Percentiles rank a stretch among this genome's conserved stretches.
These are phyloP conservation scores for Lutjanus erythropterus DNA, from an alignment of 2,113 vertebrate species.

Conservation along the genomic window DNA sequence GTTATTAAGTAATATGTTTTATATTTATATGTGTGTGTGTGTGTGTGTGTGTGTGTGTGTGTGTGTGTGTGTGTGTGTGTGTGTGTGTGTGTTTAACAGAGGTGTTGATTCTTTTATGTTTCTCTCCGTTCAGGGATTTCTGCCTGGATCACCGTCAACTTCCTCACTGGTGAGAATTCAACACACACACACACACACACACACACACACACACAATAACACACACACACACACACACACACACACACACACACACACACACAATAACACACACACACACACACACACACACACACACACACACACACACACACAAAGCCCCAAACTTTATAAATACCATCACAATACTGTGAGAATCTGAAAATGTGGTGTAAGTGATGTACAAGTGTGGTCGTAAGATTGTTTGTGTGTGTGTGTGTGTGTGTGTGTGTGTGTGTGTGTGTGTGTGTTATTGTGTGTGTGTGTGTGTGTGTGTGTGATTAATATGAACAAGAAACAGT, in stretches of 20 bases:
- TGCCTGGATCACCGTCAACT: constrained; percentile 97
- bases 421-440: no score
- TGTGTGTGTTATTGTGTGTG: constrained; percentile 19
- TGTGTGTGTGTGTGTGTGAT: constrained; percentile 29
- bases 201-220: not conserved
- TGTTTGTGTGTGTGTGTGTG: no score
- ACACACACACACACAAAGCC: not conserved
- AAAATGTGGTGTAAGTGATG: no score
- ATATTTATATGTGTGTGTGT: no score
- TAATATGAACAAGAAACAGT: constrained; percentile 53
- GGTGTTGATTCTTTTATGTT: not conserved
- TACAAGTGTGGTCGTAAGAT: no score
- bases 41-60: no score
- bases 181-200: not conserved
- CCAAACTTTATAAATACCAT: not conserved
- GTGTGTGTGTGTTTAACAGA: not conserved
- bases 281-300: no score
- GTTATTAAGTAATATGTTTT: no score
- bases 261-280: no score
- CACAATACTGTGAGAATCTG: no score
- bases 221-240: not conserved
- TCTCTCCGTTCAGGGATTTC: constrained; percentile 88
- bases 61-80: not conserved
- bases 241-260: not conserved
- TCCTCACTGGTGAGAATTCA: constrained; percentile 88